Percentiles rank a stretch among this genome's conserved stretches.
These are phyloP conservation scores for Leptinotarsa tumamoca DNA, from an alignment of 2,888 invertebrate genomes.

Conservation along the genomic window DNA sequence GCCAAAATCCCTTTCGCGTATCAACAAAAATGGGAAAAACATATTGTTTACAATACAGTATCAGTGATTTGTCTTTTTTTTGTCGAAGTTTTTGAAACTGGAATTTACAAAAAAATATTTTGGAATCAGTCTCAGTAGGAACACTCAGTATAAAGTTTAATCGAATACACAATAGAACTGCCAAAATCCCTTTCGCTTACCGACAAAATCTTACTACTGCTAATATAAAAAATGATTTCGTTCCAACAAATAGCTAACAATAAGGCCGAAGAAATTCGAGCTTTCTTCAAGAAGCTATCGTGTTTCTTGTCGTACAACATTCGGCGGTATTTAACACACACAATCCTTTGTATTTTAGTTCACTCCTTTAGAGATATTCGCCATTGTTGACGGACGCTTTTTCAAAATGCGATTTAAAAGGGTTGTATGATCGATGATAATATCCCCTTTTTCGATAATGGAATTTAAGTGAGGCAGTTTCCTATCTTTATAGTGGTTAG, in stretches of 20 bases:
- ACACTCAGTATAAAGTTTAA: background rate
- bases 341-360: constrained; percentile 46
- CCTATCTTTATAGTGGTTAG: constrained; percentile 44
- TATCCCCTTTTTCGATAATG: constrained; percentile 44
- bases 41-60: no score
- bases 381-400: constrained; percentile 40
- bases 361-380: constrained; percentile 48
- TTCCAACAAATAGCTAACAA: constrained; percentile 2
- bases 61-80: no score
- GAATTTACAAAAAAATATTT: no score
- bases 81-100: background rate
- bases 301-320: constrained; percentile 52
- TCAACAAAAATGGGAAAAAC: no score
- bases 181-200: constrained; percentile 10
- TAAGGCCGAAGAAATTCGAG: constrained; percentile 37
- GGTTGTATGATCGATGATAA: constrained; percentile 45
- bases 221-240: background rate
- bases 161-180: constrained; percentile 2
- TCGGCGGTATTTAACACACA: constrained; percentile 55
- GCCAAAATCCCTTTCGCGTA: background rate
- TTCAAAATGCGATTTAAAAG: constrained; percentile 42
- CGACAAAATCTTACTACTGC: constrained; percentile 28
- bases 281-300: constrained; percentile 38
- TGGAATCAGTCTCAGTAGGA: background rate
- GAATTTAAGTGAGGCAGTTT: constrained; percentile 44